Conservation (phyloP, 1,140 invertebrate species). For the Propsilocerus akamusi region DNA sequence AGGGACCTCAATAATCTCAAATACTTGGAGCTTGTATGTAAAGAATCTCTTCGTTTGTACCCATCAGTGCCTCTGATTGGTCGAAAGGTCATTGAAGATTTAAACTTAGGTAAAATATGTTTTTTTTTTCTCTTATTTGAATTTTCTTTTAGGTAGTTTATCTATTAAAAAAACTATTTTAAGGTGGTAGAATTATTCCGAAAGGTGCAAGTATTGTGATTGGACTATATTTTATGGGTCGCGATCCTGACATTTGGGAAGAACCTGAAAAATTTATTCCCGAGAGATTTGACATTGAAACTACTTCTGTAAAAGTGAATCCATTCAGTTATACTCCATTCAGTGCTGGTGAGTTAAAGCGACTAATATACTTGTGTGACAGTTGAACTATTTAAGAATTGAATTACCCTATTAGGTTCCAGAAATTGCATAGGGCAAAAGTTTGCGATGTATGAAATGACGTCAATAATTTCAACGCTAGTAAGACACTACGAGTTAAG, state of each 20-base stretch:
- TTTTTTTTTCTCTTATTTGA: conserved; percentile 11
- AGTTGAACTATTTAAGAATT: too few relatives aligned
- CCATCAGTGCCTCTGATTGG: conserved; percentile 33
- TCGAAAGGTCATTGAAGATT: conserved; percentile 22
- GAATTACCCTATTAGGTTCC: neutral
- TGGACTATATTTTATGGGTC: conserved; percentile 11
- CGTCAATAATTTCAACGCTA: neutral
- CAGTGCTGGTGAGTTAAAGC: neutral
- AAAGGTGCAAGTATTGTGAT: neutral
- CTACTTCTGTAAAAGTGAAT: conserved; percentile 18
- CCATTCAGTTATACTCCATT: conserved; percentile 12
- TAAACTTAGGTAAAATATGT: conserved; percentile 11
- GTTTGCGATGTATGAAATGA: conserved; percentile 1
- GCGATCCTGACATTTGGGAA: conserved; percentile 12
- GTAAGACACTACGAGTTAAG: conserved; percentile 6
- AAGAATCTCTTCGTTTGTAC: conserved; percentile 28
- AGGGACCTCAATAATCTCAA: conserved; percentile 26
- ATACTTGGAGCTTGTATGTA: conserved; percentile 33
- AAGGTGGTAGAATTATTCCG: neutral
- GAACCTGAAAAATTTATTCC: conserved; percentile 33
- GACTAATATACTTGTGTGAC: too few relatives aligned
- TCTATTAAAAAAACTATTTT: neutral
- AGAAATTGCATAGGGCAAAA: neutral
- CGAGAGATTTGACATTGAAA: conserved; percentile 38
- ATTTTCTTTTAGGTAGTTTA: neutral